These are phyloP conservation scores for Cheiracanthium punctorium DNA, from an alignment of 2,888 invertebrate genomes.

Conservation along the genomic window DNA sequence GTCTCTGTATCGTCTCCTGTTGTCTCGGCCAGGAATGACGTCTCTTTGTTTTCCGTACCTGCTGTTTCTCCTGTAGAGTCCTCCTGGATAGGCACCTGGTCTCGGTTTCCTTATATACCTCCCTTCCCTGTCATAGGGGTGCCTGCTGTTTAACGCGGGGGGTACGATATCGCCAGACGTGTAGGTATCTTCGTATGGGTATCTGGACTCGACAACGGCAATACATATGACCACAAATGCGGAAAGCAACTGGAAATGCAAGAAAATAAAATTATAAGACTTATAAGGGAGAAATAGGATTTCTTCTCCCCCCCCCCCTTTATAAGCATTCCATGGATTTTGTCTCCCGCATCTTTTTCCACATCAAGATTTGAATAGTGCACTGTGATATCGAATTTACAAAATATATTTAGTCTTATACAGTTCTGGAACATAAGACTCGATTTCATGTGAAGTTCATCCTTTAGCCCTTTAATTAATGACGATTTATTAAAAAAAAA, in stretches of 20 bases:
- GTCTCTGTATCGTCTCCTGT: constrained; percentile 3
- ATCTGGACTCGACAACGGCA: constrained; percentile 30
- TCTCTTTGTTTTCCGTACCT: neutral
- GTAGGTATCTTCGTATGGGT: constrained; percentile 52
- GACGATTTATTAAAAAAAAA: too few species aligned
- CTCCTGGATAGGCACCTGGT: neutral
- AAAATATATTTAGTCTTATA: too few species aligned
- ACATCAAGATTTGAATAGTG: too few species aligned
- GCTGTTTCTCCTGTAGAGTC: neutral
- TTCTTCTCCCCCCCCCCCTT: too few species aligned
- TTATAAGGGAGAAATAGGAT: too few species aligned
- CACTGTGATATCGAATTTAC: too few species aligned
- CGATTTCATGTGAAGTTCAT: too few species aligned
- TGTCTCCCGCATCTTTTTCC: too few species aligned
- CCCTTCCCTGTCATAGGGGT: neutral
- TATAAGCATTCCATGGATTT: too few species aligned
- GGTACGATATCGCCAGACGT: constrained; percentile 37
- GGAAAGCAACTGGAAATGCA: neutral
- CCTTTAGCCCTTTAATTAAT: too few species aligned
- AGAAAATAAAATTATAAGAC: too few species aligned
- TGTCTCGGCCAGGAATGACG: neutral
- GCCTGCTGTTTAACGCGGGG: neutral
- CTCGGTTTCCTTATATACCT: neutral
- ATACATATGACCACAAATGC: neutral
- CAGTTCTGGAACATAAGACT: too few species aligned